phyloP scores from a whole-genome alignment of 1,140 invertebrate species.

The Drosophila micromelanica region DNA sequence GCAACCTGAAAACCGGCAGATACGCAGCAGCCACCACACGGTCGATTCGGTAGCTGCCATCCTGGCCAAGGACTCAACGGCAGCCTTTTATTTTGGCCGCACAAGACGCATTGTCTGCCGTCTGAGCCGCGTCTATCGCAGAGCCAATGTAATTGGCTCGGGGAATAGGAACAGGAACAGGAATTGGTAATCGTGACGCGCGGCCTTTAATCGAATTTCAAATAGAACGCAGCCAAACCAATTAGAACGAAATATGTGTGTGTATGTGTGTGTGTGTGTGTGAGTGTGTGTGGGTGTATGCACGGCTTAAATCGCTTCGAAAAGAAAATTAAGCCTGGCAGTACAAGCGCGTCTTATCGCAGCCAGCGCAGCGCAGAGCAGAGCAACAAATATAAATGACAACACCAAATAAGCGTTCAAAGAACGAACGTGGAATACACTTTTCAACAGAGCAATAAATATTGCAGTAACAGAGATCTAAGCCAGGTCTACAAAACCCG shows the following conservation, averaged over 20 bases:
- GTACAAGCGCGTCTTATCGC: slow-evolving; percentile 35
- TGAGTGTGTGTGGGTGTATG: slow-evolving; percentile 11
- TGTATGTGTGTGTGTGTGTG: slow-evolving; percentile 8
- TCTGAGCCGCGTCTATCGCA: slow-evolving; percentile 7
- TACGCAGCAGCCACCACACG: slow-evolving; percentile 2
- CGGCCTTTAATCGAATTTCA: slow-evolving; percentile 55
- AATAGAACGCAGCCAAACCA: slow-evolving; percentile 54
- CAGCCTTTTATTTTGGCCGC: background rate
- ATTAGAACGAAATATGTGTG: slow-evolving; percentile 39
- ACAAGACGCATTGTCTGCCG: slow-evolving; percentile 40
- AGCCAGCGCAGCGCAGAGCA: slow-evolving; percentile 25
- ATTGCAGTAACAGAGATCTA: too few species aligned
- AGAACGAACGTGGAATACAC: slow-evolving; percentile 5
- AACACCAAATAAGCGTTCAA: background rate
- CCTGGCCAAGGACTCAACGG: too few species aligned
- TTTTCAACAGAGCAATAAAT: background rate
- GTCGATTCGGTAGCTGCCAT: too few species aligned
- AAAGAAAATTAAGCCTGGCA: slow-evolving; percentile 29
- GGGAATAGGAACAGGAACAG: slow-evolving; percentile 46
- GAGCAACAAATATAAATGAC: slow-evolving; percentile 27
- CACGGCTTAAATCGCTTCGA: background rate
- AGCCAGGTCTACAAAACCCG: too few species aligned
- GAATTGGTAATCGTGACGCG: slow-evolving; percentile 47
- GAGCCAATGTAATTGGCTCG: slow-evolving; percentile 43
- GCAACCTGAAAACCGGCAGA: background rate